Base-by-base conservation (phyloP, 2,797 vertebrate genomes). In the Enteromius treurensis region DNA sequence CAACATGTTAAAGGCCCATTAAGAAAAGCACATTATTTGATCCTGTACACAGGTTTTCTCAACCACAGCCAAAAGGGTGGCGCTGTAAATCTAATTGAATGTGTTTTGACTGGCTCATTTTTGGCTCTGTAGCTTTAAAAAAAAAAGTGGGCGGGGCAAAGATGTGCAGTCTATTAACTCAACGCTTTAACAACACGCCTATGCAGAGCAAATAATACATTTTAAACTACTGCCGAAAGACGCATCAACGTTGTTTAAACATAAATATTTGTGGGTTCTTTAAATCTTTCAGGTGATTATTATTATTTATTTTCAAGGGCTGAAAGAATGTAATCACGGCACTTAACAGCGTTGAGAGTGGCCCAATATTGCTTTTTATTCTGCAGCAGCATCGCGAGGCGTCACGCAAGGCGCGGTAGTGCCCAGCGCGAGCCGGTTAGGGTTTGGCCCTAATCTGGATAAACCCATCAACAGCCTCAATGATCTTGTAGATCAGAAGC, bases 111-210 rank as follows among this genome's bases (percentile, higher is more conserved):
- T 29, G 8, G 32, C 2, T 21, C 14, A 8, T 42, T 13, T 76
- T 42, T 6, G 17, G 13, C 15, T 34, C 55, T 79, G 70, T 79
- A n/a, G 0, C 85, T 88, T 87, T 87, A 84, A 86, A 60, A 0
- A n/a, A 32, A 19, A 23, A 68, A 37, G 79, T 6, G 10, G 84
- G 87, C 51, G 74, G 79, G 64, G 58, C 2, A 14, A 64, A 34
- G 3, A 19, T 10, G 34, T 15, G 60, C 53, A 19, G 32, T 26
- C 0, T 7, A 69, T 65, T 51, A 32, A 51, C 14, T 34, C 34
- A 21, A 45, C 23, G 19, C 32, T 75, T 19, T 73, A 51, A 58
- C 47, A 19, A 64, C 26, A 29, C n/a, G 55, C n/a, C 75, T 11
- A 14, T 49, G 77, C 29, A n/a, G 45, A 42, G 37, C 37, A 69